phyloP scores from a whole-genome alignment of 2,113 vertebrate genomes.

The Gallinago undulata region DNA sequence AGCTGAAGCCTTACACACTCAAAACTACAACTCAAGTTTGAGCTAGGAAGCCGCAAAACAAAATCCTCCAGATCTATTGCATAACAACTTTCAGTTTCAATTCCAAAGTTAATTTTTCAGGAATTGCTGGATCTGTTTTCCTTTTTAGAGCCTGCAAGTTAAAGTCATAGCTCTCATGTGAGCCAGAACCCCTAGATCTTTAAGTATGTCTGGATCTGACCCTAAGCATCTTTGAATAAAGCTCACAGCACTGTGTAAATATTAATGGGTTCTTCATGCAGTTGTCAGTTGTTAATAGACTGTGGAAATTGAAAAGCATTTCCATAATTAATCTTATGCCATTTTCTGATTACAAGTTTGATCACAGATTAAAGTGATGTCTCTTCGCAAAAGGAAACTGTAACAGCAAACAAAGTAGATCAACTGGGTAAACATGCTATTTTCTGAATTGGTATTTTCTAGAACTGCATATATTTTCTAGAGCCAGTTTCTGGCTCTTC shows the following conservation, averaged over 20 bases:
- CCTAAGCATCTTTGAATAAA: slow-evolving; percentile 5
- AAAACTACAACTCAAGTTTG: background rate
- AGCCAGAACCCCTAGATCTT: background rate
- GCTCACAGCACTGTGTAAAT: slow-evolving; percentile 29
- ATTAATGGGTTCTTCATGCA: slow-evolving; percentile 57
- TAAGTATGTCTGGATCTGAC: background rate
- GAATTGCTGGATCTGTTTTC: background rate
- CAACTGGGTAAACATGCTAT: background rate
- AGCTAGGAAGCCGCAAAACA: background rate
- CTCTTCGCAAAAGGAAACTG: slow-evolving; percentile 23
- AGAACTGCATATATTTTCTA: background rate
- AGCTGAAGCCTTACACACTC: background rate
- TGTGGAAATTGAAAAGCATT: slow-evolving; percentile 68
- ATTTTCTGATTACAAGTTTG: slow-evolving; percentile 74
- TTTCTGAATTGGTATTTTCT: background rate
- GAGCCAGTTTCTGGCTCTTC: background rate
- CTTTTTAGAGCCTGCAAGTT: background rate
- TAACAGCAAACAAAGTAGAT: background rate
- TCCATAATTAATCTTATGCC: slow-evolving; percentile 69
- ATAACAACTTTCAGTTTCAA: background rate
- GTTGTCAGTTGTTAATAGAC: slow-evolving; percentile 69
- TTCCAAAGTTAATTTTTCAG: background rate
- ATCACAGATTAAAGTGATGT: slow-evolving; percentile 54
- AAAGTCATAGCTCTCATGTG: background rate
- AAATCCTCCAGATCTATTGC: background rate